A percentile compares a stretch with the other conserved stretches of the same genome.
These are phyloP conservation scores for Nymphalis io DNA, from an alignment of 1,140 invertebrate species.

Conservation along the genomic window DNA sequence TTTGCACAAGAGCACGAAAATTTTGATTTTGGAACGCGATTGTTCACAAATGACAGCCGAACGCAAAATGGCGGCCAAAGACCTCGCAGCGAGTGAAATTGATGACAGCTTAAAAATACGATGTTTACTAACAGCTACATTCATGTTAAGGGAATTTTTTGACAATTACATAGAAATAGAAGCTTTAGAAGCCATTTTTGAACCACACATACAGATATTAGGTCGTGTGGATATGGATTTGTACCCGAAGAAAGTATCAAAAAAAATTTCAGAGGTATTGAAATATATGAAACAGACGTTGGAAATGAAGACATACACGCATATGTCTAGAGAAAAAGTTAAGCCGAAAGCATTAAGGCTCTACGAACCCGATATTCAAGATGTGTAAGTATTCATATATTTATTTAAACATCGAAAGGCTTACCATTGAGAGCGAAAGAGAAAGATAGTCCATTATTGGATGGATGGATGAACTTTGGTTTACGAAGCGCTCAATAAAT, in stretches of 20 bases:
- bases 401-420: not conserved
- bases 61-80: constrained; percentile 59
- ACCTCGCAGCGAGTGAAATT: constrained; percentile 80
- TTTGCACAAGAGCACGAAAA: constrained; percentile 74
- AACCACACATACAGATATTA: constrained; percentile 69
- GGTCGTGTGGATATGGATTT: constrained; percentile 79
- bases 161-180: constrained; percentile 81
- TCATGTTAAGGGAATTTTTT: constrained; percentile 82
- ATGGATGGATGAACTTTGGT: too few species aligned
- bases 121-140: constrained; percentile 77
- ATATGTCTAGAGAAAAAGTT: constrained; percentile 79
- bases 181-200: constrained; percentile 73
- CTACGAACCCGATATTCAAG: constrained; percentile 92
- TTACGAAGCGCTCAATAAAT: too few species aligned
- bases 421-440: too few species aligned
- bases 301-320: constrained; percentile 81
- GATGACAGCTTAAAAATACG: constrained; percentile 84
- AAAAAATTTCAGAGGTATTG: constrained; percentile 73
- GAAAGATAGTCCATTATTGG: too few species aligned
- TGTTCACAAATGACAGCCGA: constrained; percentile 65
- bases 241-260: constrained; percentile 83
- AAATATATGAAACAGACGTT: constrained; percentile 77
- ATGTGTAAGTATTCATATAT: constrained; percentile 84
- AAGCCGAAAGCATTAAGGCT: constrained; percentile 90
- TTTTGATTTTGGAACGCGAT: constrained; percentile 81